Evolutionary conservation across 2,888 invertebrate genomes (phyloP).

Genomic region (Seira sanloemensis): DNA sequence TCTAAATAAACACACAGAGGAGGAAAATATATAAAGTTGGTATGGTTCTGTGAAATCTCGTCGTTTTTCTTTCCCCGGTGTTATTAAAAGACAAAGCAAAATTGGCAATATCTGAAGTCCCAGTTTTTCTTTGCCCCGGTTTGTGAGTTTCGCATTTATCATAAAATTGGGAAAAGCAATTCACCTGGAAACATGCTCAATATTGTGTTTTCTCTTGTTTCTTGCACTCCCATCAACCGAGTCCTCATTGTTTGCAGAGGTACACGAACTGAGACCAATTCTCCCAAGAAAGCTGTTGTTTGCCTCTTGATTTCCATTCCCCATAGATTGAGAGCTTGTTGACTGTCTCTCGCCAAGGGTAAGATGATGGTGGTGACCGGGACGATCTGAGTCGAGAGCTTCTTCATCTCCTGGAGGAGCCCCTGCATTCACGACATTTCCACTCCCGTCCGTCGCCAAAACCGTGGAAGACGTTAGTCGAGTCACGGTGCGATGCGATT

Average conservation of each 20-base stretch:
- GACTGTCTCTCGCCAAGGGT: constrained; percentile 18
- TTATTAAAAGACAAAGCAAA: no score
- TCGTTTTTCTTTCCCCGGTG: no score
- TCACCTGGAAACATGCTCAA: constrained; percentile 23
- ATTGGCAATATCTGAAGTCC: neutral
- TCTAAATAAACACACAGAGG: constrained; percentile 32
- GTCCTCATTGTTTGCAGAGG: constrained; percentile 40
- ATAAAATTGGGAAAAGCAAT: no score
- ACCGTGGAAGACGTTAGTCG: constrained; percentile 30
- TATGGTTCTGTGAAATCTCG: no score
- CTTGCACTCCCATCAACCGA: neutral
- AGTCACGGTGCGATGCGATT: constrained; percentile 23
- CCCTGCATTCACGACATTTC: neutral
- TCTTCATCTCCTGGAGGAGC: constrained; percentile 1
- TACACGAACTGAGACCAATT: constrained; percentile 54
- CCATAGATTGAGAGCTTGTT: constrained; percentile 13
- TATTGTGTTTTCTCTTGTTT: constrained; percentile 3
- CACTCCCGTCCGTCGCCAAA: constrained; percentile 11
- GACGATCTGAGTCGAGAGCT: constrained; percentile 6
- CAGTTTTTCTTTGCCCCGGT: no score
- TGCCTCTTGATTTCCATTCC: constrained; percentile 5
- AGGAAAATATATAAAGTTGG: no score
- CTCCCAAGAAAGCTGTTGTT: constrained; percentile 38
- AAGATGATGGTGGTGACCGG: constrained; percentile 10
- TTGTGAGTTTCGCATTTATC: no score